A percentile compares a stretch with the other conserved stretches of the same genome.
These are phyloP conservation scores for Leptinotarsa peninsularis DNA, from an alignment of 2,888 invertebrate genomes.

Conservation along the genomic window DNA sequence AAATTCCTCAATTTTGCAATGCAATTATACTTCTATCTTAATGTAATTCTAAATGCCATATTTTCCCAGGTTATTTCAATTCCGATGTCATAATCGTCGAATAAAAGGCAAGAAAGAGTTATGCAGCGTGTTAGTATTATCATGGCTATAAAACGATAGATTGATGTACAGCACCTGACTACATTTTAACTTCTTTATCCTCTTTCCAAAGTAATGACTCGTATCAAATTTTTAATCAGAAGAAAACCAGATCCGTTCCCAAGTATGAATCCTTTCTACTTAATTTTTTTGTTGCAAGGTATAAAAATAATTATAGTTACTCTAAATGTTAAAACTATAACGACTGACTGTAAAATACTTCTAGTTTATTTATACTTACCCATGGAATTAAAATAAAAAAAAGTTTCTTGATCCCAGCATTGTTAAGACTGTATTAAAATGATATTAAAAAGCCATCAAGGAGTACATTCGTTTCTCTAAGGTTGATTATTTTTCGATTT, in stretches of 20 bases:
- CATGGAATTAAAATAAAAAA: conserved; percentile 3
- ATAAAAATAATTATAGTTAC: conserved; percentile 23
- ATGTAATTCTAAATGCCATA: neutral
- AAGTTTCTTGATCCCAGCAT: conserved; percentile 26
- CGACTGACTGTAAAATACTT: conserved; percentile 13
- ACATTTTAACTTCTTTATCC: conserved; percentile 27
- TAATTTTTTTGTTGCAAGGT: neutral
- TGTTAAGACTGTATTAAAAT: conserved; percentile 43
- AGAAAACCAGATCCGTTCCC: conserved; percentile 10
- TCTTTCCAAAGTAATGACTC: conserved; percentile 26
- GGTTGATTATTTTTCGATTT: conserved; percentile 19
- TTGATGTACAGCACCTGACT: conserved; percentile 1
- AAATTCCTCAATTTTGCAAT: no score
- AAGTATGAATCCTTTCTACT: neutral
- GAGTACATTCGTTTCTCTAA: conserved; percentile 12
- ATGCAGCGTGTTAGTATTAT: neutral
- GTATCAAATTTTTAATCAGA: conserved; percentile 35
- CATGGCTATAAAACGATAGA: neutral
- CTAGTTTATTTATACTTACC: conserved; percentile 20
- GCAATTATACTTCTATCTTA: no score
- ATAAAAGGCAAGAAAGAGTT: neutral
- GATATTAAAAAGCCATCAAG: conserved; percentile 46
- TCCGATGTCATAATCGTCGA: neutral
- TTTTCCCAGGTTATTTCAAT: conserved; percentile 2
- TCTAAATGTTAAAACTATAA: conserved; percentile 17